These are phyloP conservation scores for Bursaphelenchus okinawaensis DNA, from an alignment of 2,888 invertebrate species.

Conservation along the genomic window DNA sequence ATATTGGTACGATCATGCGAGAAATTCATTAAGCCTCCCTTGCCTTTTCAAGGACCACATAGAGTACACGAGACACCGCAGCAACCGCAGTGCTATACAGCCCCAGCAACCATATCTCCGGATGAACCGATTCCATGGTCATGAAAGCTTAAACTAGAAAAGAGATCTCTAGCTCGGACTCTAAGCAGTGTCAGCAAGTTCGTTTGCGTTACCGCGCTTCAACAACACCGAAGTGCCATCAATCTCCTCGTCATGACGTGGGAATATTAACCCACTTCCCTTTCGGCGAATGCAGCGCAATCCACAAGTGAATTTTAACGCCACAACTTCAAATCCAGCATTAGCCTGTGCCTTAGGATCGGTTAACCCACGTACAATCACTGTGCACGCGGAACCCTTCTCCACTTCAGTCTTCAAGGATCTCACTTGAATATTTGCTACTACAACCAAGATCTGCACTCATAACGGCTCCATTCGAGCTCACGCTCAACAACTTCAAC, in stretches of 20 bases:
- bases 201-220: slow-evolving; percentile 58
- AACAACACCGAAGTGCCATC: slow-evolving; percentile 7
- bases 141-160: slow-evolving; percentile 56
- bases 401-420: slow-evolving; percentile 62
- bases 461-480: slow-evolving; percentile 62
- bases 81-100: slow-evolving; percentile 60
- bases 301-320: slow-evolving; percentile 13
- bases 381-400: slow-evolving; percentile 66
- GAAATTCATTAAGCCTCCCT: slow-evolving; percentile 59
- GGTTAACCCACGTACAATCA: slow-evolving; percentile 60
- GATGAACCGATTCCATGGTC: slow-evolving; percentile 60
- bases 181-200: slow-evolving; percentile 58
- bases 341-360: slow-evolving; percentile 56
- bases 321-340: slow-evolving; percentile 29
- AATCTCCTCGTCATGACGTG: slow-evolving; percentile 32
- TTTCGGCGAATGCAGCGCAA: slow-evolving; percentile 43
- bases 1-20: slow-evolving; percentile 68
- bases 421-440: slow-evolving; percentile 70
- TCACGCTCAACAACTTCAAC: slow-evolving; percentile 65
- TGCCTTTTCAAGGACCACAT: slow-evolving; percentile 60
- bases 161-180: slow-evolving; percentile 61
- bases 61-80: slow-evolving; percentile 57
- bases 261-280: slow-evolving; percentile 59
- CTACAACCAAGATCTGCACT: slow-evolving; percentile 69
- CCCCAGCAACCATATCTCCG: slow-evolving; percentile 59